A percentile compares a stretch with the other conserved stretches of the same genome.
Evolutionary conservation across 2,797 vertebrate genomes (phyloP).

Genomic region (Phaenicophaeus curvirostris): DNA sequence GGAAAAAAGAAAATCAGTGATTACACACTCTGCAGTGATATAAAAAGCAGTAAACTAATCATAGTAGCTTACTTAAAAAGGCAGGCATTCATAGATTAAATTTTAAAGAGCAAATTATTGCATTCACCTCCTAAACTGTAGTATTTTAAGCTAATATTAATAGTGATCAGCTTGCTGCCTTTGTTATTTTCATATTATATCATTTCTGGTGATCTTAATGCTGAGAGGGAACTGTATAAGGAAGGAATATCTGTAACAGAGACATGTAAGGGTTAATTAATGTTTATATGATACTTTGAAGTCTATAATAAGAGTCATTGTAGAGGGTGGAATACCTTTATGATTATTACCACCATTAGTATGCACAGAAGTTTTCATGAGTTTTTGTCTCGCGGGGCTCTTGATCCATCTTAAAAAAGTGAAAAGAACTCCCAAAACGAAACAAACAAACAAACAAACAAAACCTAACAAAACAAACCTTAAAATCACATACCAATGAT

Average conservation of each 20-base stretch:
- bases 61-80: background rate
- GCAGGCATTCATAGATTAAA: background rate
- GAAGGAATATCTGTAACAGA: background rate
- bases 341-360: background rate
- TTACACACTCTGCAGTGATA: background rate
- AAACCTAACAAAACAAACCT: background rate
- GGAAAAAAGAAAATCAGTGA: background rate
- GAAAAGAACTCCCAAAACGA: background rate
- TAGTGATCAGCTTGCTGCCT: background rate
- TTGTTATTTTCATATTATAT: background rate
- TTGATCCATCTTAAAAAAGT: background rate
- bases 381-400: background rate
- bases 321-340: background rate
- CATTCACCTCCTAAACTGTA: background rate
- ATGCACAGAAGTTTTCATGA: background rate
- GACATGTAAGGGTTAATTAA: background rate
- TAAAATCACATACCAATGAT: background rate
- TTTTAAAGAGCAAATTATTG: background rate
- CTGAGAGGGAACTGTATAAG: background rate
- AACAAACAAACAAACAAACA: background rate
- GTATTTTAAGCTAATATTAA: conserved; percentile 56
- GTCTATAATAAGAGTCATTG: background rate
- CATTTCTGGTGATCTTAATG: background rate
- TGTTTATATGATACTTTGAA: background rate
- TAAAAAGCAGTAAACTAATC: background rate